Percentiles rank a stretch among this genome's conserved stretches.
Evolutionary conservation across 2,113 vertebrate genomes (phyloP).

Genomic region (Xerus inauris): DNA sequence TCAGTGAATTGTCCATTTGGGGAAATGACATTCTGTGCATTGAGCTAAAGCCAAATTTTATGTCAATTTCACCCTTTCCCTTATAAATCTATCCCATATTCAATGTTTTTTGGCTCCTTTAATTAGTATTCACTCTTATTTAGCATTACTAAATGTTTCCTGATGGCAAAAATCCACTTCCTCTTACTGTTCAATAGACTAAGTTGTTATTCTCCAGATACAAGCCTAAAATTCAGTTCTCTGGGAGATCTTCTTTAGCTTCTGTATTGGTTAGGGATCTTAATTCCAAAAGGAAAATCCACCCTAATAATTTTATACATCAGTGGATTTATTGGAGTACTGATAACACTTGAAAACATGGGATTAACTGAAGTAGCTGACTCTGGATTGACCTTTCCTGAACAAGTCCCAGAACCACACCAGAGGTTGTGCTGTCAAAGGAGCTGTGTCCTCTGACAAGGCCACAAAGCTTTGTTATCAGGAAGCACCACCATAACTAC

Average conservation of each 20-base stretch:
- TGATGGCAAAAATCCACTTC: background rate
- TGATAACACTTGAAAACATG: background rate
- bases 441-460: background rate
- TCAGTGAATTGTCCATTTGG: background rate
- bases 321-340: background rate
- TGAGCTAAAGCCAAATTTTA: background rate
- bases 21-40: background rate
- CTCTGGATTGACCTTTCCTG: background rate
- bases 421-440: background rate
- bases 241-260: background rate
- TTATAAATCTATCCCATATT: background rate
- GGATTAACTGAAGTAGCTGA: background rate
- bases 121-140: background rate
- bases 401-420: background rate
- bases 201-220: background rate
- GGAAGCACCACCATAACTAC: background rate
- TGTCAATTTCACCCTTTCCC: background rate
- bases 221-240: background rate
- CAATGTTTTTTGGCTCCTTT: background rate
- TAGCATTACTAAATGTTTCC: background rate
- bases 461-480: background rate
- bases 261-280: background rate
- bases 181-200: background rate
- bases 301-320: background rate
- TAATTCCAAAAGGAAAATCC: background rate